Conservation (phyloP, 1,140 invertebrate species). For the Pseudomyrmex pallidus region DNA sequence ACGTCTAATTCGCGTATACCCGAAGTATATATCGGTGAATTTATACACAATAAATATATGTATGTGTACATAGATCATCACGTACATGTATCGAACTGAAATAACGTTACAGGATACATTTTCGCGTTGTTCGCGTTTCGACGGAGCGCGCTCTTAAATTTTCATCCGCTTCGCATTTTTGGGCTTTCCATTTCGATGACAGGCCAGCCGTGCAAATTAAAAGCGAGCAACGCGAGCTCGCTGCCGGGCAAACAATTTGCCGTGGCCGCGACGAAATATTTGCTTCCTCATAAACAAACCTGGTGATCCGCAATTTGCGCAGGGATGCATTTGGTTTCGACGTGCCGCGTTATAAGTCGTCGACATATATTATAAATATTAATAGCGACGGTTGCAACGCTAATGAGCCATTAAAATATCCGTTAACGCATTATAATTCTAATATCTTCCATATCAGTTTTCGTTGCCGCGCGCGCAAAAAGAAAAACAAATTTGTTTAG, state of each 20-base stretch:
- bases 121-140: conserved; percentile 14
- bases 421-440: background rate
- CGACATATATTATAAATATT: background rate
- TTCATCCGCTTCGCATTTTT: conserved; percentile 8
- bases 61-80: background rate
- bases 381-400: background rate
- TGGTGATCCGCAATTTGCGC: conserved; percentile 62
- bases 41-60: background rate
- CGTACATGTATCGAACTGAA: background rate
- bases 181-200: conserved; percentile 52
- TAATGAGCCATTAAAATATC: conserved; percentile 35
- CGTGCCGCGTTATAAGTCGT: background rate
- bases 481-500: no score
- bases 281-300: conserved; percentile 69
- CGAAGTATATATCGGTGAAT: no score
- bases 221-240: conserved; percentile 57
- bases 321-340: conserved; percentile 55
- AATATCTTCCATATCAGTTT: no score
- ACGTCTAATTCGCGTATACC: background rate
- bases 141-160: conserved; percentile 30
- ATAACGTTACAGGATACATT: background rate
- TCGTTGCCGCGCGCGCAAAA: no score
- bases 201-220: conserved; percentile 61
- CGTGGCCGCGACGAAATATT: conserved; percentile 59
- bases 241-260: conserved; percentile 67